A percentile compares a stretch with the other conserved stretches of the same genome.
Evolutionary conservation across 2,888 invertebrate genomes (phyloP).

Genomic region (Helleia helle): DNA sequence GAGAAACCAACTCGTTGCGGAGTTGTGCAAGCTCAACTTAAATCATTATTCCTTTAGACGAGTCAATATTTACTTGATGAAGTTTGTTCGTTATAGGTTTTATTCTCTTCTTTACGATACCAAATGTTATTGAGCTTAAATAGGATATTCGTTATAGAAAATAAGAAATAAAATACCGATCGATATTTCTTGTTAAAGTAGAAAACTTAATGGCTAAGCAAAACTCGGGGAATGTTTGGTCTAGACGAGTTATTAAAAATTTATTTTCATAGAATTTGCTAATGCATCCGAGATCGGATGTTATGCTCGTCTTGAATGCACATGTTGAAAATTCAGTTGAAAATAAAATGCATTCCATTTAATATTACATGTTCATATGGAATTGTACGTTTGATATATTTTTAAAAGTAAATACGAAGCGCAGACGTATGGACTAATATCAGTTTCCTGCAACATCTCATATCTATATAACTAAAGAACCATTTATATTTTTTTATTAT

Average conservation of each 20-base stretch:
- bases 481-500: no score
- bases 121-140: conserved; percentile 60
- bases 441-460: neutral
- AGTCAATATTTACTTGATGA: conserved; percentile 56
- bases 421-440: neutral
- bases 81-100: conserved; percentile 59
- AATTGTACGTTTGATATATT: conserved; percentile 2
- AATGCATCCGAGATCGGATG: conserved; percentile 35
- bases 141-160: conserved; percentile 43
- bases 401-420: neutral
- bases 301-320: conserved; percentile 17
- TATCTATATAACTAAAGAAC: no score
- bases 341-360: conserved; percentile 9
- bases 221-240: conserved; percentile 49
- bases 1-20: conserved; percentile 30
- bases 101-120: conserved; percentile 53
- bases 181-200: conserved; percentile 45
- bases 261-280: conserved; percentile 48
- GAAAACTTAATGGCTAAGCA: conserved; percentile 52
- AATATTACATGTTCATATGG: neutral
- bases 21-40: conserved; percentile 27
- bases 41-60: conserved; percentile 45
- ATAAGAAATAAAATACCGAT: conserved; percentile 53
- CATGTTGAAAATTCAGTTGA: neutral
- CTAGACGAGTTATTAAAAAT: conserved; percentile 68